phyloP scores from a whole-genome alignment of 2,797 vertebrate genomes.

The Coilia nasus region DNA sequence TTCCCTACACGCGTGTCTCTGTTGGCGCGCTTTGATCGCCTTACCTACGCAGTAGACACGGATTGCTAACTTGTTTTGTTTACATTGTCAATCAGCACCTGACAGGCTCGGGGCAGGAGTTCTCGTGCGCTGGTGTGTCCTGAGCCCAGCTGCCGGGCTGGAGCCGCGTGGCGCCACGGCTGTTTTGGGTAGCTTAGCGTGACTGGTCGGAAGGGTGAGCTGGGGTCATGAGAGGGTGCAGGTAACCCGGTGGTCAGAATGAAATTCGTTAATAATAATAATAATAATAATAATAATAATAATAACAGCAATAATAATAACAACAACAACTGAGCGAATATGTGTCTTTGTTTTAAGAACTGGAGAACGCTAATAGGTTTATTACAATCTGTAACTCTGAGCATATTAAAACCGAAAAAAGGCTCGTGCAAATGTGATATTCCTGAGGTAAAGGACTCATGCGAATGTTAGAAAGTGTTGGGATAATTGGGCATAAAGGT shows the following conservation, averaged over 20 bases:
- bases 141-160: not conserved
- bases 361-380: too few species aligned
- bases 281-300: too few species aligned
- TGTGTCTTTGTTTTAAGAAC: too few species aligned
- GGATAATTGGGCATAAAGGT: too few species aligned
- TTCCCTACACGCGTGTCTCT: not conserved
- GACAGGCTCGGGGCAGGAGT: not conserved
- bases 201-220: not conserved
- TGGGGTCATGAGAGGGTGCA: not conserved
- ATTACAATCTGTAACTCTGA: too few species aligned
- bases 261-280: not conserved
- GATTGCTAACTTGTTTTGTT: not conserved
- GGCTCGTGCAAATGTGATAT: too few species aligned
- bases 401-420: too few species aligned
- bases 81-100: not conserved
- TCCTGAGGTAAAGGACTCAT: too few species aligned
- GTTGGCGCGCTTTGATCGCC: not conserved
- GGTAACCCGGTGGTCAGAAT: not conserved
- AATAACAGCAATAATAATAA: too few species aligned
- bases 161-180: not conserved
- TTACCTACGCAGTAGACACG: not conserved
- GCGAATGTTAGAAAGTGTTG: too few species aligned
- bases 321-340: too few species aligned
- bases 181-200: slow-evolving; percentile 11
- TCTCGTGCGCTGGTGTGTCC: not conserved